phyloP scores from a whole-genome alignment of 2,797 vertebrate genomes.

The Falco naumanni region DNA sequence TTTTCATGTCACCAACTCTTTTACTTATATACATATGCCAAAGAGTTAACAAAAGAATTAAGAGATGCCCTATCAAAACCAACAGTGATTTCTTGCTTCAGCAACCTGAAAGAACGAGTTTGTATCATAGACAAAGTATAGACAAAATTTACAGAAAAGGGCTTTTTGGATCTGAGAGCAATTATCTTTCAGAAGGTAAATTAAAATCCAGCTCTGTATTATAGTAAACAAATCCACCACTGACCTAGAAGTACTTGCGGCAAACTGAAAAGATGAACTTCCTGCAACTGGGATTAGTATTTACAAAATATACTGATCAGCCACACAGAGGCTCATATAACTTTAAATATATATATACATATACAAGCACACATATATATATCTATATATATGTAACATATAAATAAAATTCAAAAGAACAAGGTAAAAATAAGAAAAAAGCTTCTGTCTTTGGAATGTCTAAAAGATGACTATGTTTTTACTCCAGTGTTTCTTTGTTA shows the following conservation, averaged over 20 bases:
- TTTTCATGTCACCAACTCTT: constrained; percentile 79
- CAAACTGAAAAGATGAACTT: constrained; percentile 52
- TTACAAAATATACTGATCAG: constrained; percentile 79
- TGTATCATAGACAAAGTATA: constrained; percentile 67
- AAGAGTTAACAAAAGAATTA: constrained; percentile 73
- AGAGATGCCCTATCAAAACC: constrained; percentile 73
- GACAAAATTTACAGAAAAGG: constrained; percentile 66
- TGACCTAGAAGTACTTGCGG: constrained; percentile 57
- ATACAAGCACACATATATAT: constrained; percentile 50
- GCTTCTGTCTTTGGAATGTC: constrained; percentile 79
- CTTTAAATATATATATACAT: constrained; percentile 67
- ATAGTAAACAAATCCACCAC: constrained; percentile 65
- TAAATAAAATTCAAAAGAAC: constrained; percentile 73
- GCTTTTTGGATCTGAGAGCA: constrained; percentile 50
- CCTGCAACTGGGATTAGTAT: constrained; percentile 66
- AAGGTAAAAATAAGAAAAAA: constrained; percentile 56
- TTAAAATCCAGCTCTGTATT: constrained; percentile 57
- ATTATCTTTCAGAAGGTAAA: constrained; percentile 66
- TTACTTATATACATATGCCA: constrained; percentile 82
- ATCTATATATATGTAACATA: constrained; percentile 75
- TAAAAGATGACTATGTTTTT: constrained; percentile 36
- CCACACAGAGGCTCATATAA: constrained; percentile 75
- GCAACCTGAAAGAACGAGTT: constrained; percentile 59
- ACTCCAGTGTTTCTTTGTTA: constrained; percentile 69
- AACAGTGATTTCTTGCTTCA: constrained; percentile 74